Conservation (phyloP, 2,888 invertebrate genomes). For the Zele albiditarsus region DNA sequence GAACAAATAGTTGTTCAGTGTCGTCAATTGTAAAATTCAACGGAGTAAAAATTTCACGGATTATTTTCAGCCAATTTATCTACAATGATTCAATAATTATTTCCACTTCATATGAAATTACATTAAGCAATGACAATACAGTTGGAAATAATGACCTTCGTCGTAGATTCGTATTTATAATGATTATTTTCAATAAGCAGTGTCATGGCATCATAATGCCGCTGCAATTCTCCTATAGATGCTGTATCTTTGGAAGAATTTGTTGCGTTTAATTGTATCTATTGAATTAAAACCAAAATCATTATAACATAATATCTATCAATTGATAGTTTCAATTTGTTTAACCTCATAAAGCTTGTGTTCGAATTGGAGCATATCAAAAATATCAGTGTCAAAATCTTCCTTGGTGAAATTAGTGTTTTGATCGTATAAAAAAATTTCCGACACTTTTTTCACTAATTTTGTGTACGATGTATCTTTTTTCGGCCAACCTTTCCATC, state of each 20-base stretch:
- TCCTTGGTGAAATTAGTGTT: background rate
- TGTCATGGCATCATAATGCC: background rate
- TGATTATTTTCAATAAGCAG: background rate
- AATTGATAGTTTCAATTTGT: background rate
- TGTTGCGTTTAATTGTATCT: background rate
- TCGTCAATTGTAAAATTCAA: conserved; percentile 23
- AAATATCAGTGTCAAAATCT: conserved; percentile 29
- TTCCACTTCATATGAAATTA: background rate
- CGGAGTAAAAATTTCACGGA: conserved; percentile 5
- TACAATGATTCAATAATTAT: background rate
- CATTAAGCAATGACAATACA: background rate
- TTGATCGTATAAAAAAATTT: conserved; percentile 28
- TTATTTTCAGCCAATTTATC: conserved; percentile 27
- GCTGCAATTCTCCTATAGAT: conserved; percentile 10
- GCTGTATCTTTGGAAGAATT: background rate
- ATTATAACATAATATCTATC: background rate
- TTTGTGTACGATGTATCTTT: background rate
- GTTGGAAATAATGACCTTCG: background rate
- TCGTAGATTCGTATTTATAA: background rate
- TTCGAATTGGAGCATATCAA: conserved; percentile 32
- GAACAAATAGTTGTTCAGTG: background rate
- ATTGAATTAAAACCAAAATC: background rate
- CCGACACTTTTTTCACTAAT: conserved; percentile 28
- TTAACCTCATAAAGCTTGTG: conserved; percentile 17
- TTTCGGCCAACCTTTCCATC: conserved; percentile 5